These are phyloP conservation scores for Cynodonichthys magdalenae DNA, from an alignment of 2,797 vertebrate genomes.

Conservation along the genomic window DNA sequence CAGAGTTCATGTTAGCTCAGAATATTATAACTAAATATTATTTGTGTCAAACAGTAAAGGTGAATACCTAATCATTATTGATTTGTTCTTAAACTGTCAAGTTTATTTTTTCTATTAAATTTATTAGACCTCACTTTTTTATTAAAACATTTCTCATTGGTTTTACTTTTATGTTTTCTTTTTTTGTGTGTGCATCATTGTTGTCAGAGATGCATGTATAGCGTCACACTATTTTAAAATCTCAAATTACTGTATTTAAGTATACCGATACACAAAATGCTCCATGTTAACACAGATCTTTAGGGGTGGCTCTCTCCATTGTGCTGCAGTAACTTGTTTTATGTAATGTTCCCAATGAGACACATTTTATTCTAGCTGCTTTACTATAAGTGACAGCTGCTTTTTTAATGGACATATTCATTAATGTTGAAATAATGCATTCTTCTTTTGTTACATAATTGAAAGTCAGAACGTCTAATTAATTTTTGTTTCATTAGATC, in stretches of 20 bases:
- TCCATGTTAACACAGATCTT: too few species aligned
- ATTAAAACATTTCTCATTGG: too few species aligned
- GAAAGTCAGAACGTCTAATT: neutral
- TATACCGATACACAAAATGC: too few species aligned
- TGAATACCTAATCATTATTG: too few species aligned
- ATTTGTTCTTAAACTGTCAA: too few species aligned
- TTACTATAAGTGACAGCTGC: neutral
- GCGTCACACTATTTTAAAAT: neutral
- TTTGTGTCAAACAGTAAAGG: too few species aligned
- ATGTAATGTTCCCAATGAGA: neutral
- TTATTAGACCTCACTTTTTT: too few species aligned
- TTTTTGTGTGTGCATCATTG: neutral
- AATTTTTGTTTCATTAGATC: conserved; percentile 82
- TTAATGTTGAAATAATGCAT: neutral
- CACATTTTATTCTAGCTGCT: neutral
- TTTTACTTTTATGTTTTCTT: neutral
- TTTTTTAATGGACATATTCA: neutral
- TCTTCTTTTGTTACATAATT: neutral
- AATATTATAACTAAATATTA: too few species aligned
- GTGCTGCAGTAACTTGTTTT: too few species aligned
- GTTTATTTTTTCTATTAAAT: too few species aligned
- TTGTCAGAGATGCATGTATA: neutral
- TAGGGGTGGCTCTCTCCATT: too few species aligned
- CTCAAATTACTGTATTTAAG: neutral
- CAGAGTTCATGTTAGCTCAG: too few species aligned